Percentiles rank a stretch among this genome's conserved stretches.
Conservation (phyloP, 2,113 vertebrate species). For the Panthera uncia region DNA sequence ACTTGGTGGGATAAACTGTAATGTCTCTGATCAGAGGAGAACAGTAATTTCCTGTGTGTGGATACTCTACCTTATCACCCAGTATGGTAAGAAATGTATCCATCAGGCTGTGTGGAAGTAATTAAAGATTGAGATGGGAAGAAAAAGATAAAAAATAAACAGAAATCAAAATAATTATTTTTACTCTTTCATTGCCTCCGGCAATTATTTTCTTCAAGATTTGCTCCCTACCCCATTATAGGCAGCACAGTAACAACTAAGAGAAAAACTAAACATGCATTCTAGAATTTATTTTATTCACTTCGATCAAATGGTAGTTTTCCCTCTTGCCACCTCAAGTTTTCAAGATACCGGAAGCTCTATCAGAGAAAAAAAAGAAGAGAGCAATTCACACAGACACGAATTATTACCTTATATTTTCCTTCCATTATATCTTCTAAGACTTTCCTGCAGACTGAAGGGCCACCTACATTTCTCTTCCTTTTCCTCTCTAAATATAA, state of each 20-base stretch:
- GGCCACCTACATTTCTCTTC: neutral
- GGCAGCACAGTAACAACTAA: neutral
- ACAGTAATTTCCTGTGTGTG: neutral
- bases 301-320: conserved; percentile 4
- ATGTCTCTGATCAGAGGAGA: neutral
- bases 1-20: neutral
- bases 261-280: neutral
- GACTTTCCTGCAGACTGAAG: neutral
- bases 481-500: neutral
- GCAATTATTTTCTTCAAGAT: neutral
- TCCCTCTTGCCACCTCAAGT: neutral
- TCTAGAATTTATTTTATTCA: neutral
- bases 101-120: neutral
- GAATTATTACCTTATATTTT: neutral
- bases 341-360: neutral
- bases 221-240: neutral
- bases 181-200: neutral
- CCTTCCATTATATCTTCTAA: neutral
- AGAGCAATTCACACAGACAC: neutral
- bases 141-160: neutral
- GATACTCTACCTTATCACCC: neutral
- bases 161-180: neutral
- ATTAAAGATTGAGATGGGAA: neutral
- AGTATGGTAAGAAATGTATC: neutral
- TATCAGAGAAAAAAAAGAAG: neutral